Evolutionary conservation across 2,797 vertebrate genomes (phyloP), one percentile per base, ranked within the genome.

Genomic region (Nannoperca australis): DNA sequence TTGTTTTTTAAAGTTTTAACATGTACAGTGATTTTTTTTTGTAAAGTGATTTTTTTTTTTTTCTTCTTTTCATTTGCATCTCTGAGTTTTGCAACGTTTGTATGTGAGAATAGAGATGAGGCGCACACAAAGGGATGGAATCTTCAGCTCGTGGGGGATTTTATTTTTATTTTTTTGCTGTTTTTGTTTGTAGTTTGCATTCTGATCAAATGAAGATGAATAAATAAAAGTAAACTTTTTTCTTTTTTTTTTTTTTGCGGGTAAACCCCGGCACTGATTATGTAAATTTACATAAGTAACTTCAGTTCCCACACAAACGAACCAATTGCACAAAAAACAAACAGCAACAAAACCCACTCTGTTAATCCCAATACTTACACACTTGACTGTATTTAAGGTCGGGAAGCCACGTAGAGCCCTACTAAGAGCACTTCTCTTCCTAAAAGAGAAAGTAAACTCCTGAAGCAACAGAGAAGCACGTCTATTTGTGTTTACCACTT

Each of bases 401-500:
- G 53, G 64, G 61, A 63, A 63, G 55, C 34, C 53, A 62, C 32
- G 4, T 38, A 64, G 32, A 67, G 44, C 50, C 72, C 27, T n/a
- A n/a, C n/a, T n/a, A n/a, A n/a, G n/a, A n/a, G n/a, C 7, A 38
- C 56, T 61, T 64, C 64, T 67, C 9, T 51, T 42, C 49, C 7
- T 17, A 42, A 54, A 13, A 38, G 20, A 73, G n/a, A 69, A 53
- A 47, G 30, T 0, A 60, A 45, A 50, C 38, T 55, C 24, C 4
- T 9, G 17, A 76, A 63, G 13, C 12, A 63, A 49, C 53, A 54
- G 76, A 69, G 70, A 74, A 74, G 34, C 68, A 20, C 4, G 34
- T 63, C 47, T 64, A 62, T 87, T 67, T 85, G 79, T 76, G 78
- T 78, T 78, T 24, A 83, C 81, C 85, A 83, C 87, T 86, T 85